Base-by-base conservation (phyloP, 2,797 vertebrate species). In the Chaetodon trifasciatus region DNA sequence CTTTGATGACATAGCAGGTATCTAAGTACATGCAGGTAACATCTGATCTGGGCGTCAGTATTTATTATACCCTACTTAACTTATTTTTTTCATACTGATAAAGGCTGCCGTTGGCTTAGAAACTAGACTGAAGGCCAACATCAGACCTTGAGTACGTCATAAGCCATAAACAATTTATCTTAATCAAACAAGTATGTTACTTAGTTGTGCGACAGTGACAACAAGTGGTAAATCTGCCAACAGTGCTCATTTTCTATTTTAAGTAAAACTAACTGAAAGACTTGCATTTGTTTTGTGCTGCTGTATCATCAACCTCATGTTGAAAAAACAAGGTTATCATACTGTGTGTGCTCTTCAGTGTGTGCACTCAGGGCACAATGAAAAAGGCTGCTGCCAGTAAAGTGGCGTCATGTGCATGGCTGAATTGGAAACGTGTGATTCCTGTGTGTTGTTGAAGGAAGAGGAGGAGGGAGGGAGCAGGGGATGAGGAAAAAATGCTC, bases 341-440 rank as follows among this genome's bases (percentile, higher is more conserved):
- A 32, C 32, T 5, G 9, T 65, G 17, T 9, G 5, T 58, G 62
- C 5, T 12, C 28, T 9, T 39, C 49, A 40, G 46, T 39, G 28
- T 65, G 66, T 82, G 61, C 16, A 3, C 12, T 52, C 55, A 21
- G n/a, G 21, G 23, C 23, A 73, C 71, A 40, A 6, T 72, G 66
- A 58, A 46, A n/a, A 35, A 57, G 37, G 8, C 49, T 16, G 72
- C 39, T 72, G 72, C 58, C 78, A 44, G 50, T 69, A 70, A 92
- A 89, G 84, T 63, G 69, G 63, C 46, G 76, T 94, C 94, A 95
- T 91, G 94, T 89, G 93, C 64, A 7, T 10, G 2, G 44, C 64
- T 68, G 0, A 92, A 93, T 94, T 90, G 74, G 84, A 90, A 86
- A 77, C 52, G 61, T 88, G 83, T 95, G 95, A 94, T 81, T 88